Evolutionary conservation across 2,113 vertebrate genomes (phyloP), one percentile per base, ranked within the genome.

Genomic region (Cololabis saira): DNA sequence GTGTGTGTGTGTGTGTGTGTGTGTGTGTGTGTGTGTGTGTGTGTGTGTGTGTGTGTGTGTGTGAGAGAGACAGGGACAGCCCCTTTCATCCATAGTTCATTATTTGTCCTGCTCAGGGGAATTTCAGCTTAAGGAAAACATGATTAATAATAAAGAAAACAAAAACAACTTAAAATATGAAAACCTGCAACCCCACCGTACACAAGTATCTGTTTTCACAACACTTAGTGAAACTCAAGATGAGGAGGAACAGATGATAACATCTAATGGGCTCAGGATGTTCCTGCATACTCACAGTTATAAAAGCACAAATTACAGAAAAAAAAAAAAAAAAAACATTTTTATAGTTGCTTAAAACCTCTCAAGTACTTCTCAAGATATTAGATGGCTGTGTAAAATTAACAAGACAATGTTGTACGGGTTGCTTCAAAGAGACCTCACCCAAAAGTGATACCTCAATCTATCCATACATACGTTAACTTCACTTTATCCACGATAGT

Each of bases 131-230:
- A 15, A 55, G 43, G 19, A 51, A 56, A 69, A 53, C 18, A 53
- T 19, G 16, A 21, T 55, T 56, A 27, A 21, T 40, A 6, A 2
- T 8, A 21, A 12, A 37, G 30, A 42, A 55, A 27, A 43, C n/a
- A 47, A 1, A 11, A 12, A 56, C 48, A 37, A 37, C 33, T 9
- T 37, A 9, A 57, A 24, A 37, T 22, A 64, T 2, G 22, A 10
- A 52, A 16, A 43, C 22, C n/a, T 62, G 33, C 44, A 48, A 47
- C 56, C 33, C 14, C 50, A 52, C 19, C 51, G 15, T 37, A 22
- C 44, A 58, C 52, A 67, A 47, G 24, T 37, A 51, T 21, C 19
- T 16, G 27, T 70, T 61, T 53, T 55, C 45, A 45, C 61, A 45
- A 9, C 33, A 18, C 21, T 12, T 17, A 17, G 6, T 57, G 13